Percentiles rank a stretch among this genome's conserved stretches.
phyloP scores from a whole-genome alignment of 2,113 vertebrate genomes.

The Castor canadensis region DNA sequence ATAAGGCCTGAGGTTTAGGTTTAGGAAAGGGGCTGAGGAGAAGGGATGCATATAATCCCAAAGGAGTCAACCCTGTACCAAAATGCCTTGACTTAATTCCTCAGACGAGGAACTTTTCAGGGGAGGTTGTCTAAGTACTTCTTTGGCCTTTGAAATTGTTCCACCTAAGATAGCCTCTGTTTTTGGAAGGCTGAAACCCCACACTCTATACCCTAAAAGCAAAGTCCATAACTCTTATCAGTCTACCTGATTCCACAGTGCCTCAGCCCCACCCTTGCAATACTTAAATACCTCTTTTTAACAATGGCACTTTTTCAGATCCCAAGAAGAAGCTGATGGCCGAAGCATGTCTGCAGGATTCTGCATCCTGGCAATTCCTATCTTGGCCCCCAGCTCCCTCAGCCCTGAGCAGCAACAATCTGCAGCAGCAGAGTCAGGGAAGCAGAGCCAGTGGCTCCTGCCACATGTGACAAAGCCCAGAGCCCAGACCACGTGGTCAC shows the following conservation, averaged over 20 bases:
- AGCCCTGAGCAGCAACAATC: not conserved
- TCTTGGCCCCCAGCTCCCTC: not conserved
- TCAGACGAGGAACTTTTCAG: not conserved
- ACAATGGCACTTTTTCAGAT: not conserved
- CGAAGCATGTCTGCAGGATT: not conserved
- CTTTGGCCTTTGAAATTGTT: not conserved
- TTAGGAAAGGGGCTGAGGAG: not conserved
- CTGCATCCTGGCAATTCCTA: not conserved
- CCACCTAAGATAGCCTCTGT: not conserved
- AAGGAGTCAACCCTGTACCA: not conserved
- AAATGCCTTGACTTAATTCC: not conserved
- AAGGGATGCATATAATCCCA: not conserved
- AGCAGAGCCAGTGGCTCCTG: not conserved
- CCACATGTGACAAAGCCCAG: not conserved
- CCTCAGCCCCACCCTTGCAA: not conserved
- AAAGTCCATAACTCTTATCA: not conserved
- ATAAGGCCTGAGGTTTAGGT: not conserved
- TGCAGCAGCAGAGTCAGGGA: not conserved
- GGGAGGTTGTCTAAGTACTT: not conserved
- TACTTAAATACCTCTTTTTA: not conserved
- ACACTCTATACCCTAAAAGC: not conserved
- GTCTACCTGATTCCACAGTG: not conserved
- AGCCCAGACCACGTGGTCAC: not conserved
- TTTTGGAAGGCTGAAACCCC: not conserved
- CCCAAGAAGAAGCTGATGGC: not conserved